Percentiles rank a stretch among this genome's conserved stretches.
These are phyloP conservation scores for Neopelma chrysocephalum DNA, from an alignment of 2,797 vertebrate genomes.

Conservation along the genomic window DNA sequence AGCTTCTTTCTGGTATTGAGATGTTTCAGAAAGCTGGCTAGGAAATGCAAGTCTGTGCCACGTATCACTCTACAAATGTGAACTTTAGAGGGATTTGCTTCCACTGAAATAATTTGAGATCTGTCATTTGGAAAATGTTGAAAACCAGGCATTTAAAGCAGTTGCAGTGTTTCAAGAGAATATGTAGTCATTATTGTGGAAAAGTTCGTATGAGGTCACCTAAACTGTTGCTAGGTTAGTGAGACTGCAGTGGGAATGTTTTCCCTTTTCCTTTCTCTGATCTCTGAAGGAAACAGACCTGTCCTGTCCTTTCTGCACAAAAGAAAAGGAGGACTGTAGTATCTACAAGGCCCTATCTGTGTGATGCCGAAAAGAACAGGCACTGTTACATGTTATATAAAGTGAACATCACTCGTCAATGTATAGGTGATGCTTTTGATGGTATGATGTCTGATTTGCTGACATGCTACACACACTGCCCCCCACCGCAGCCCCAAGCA, in stretches of 20 bases:
- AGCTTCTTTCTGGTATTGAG: neutral
- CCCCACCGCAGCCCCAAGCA: fast-evolving
- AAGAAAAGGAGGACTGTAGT: neutral
- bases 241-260: neutral
- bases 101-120: neutral
- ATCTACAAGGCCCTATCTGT: neutral
- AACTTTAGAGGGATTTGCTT: neutral
- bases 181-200: neutral
- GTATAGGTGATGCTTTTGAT: neutral
- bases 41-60: neutral
- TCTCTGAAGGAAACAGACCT: neutral
- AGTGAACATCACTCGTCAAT: fast-evolving
- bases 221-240: conserved; percentile 15
- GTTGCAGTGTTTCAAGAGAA: neutral
- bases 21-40: neutral
- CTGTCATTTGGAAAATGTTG: neutral
- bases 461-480: neutral
- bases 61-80: neutral
- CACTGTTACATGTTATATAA: neutral
- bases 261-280: neutral
- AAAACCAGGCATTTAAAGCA: neutral
- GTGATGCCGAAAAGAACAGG: neutral
- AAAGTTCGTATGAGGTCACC: conserved; percentile 10
- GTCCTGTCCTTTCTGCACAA: neutral
- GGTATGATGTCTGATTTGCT: neutral